Percentiles rank a stretch among this genome's conserved stretches.
phyloP scores from a whole-genome alignment of 2,888 invertebrate species.

The Polydrusus tereticollis region DNA sequence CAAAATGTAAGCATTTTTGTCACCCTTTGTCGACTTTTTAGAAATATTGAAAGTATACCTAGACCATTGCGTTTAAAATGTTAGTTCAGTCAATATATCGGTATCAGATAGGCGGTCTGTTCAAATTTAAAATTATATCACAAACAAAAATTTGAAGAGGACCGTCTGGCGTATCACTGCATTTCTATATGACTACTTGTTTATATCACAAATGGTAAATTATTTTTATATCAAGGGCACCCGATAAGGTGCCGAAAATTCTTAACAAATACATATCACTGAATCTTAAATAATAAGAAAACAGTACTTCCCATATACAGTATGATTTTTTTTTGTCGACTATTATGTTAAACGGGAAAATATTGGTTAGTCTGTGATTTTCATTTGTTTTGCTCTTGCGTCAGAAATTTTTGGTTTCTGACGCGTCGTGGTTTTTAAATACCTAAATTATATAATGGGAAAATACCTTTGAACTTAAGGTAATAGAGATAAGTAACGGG shows the following conservation, averaged over 20 bases:
- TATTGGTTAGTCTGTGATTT: no score
- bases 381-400: not conserved
- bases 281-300: constrained; percentile 54
- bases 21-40: no score
- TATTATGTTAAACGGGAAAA: no score
- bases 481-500: constrained; percentile 21
- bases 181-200: constrained; percentile 62
- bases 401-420: not conserved
- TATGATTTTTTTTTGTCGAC: not conserved
- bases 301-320: constrained; percentile 11
- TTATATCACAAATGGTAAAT: constrained; percentile 64
- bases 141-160: constrained; percentile 11
- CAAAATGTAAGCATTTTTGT: no score
- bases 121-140: constrained; percentile 17
- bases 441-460: not conserved
- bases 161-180: constrained; percentile 18
- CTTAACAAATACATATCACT: constrained; percentile 65
- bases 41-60: no score
- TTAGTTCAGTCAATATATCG: not conserved
- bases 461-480: constrained; percentile 33
- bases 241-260: constrained; percentile 62
- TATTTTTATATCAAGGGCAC: constrained; percentile 62
- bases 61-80: no score
- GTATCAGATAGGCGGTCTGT: not conserved
- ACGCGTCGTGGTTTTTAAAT: not conserved